A percentile compares a stretch with the other conserved stretches of the same genome.
Evolutionary conservation across 2,888 invertebrate genomes (phyloP).

Genomic region (Drosophila fulvimacula): DNA sequence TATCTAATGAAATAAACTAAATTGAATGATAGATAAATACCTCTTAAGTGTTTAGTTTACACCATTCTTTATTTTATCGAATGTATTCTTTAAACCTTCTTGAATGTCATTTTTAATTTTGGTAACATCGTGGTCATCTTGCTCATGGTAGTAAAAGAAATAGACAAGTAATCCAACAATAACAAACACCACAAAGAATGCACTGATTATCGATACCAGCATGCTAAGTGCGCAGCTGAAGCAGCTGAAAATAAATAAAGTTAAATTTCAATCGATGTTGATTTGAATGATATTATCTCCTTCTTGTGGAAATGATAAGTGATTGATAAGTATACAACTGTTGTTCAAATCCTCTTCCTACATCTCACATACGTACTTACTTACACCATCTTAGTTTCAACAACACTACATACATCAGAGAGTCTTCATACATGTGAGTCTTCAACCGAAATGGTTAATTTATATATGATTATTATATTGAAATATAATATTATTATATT

Average conservation of each 20-base stretch:
- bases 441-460: no score
- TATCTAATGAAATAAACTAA: neutral
- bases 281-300: no score
- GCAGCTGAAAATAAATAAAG: conserved; percentile 66
- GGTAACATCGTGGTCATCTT: conserved; percentile 63
- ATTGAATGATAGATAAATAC: neutral
- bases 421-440: no score
- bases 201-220: conserved; percentile 77
- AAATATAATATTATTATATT: no score
- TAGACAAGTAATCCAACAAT: conserved; percentile 75
- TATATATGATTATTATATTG: no score
- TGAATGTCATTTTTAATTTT: conserved; percentile 61
- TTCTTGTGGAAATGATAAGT: neutral
- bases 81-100: conserved; percentile 43
- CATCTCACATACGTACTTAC: no score
- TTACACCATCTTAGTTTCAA: neutral
- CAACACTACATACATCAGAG: no score
- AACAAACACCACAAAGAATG: conserved; percentile 74
- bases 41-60: conserved; percentile 30
- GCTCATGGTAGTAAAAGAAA: conserved; percentile 71
- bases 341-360: neutral
- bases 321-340: neutral
- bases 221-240: conserved; percentile 79
- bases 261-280: neutral
- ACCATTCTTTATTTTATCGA: conserved; percentile 49